A percentile compares a stretch with the other conserved stretches of the same genome.
These are phyloP conservation scores for Leptopilina boulardi DNA, from an alignment of 1,140 invertebrate genomes.

Conservation along the genomic window DNA sequence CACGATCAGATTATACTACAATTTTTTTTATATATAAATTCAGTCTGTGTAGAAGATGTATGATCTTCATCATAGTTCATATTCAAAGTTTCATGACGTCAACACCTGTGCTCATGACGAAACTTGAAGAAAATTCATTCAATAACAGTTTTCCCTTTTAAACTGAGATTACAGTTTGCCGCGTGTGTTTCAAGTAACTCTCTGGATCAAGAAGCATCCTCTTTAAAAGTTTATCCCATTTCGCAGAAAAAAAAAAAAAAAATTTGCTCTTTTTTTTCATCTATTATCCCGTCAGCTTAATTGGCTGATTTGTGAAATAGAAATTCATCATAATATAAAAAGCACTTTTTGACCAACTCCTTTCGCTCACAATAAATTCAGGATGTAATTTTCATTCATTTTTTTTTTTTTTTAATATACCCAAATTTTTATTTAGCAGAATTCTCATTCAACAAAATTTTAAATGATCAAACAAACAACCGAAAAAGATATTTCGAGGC, in stretches of 20 bases:
- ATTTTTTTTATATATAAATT: not conserved
- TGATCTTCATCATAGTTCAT: conserved; percentile 16
- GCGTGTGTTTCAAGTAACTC: not conserved
- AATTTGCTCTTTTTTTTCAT: not conserved
- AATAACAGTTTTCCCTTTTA: conserved; percentile 24
- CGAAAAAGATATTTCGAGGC: no score
- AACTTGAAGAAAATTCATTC: conserved; percentile 24
- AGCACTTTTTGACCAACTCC: not conserved
- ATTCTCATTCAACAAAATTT: no score
- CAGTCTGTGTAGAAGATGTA: not conserved
- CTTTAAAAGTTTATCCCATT: conserved; percentile 21
- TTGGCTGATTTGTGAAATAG: not conserved
- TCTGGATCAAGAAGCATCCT: conserved; percentile 12
- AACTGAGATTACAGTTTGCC: conserved; percentile 24
- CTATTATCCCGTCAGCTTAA: not conserved
- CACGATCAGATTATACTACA: no score
- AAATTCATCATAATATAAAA: not conserved
- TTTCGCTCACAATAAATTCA: not conserved
- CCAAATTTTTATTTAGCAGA: no score
- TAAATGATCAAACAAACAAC: no score
- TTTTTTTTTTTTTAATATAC: no score
- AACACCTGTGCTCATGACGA: conserved; percentile 23
- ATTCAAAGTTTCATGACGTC: conserved; percentile 28
- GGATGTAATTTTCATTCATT: not conserved
- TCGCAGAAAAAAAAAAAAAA: not conserved